Base-by-base conservation (phyloP, 2,797 vertebrate species). In the Leucoraja ocellata region DNA sequence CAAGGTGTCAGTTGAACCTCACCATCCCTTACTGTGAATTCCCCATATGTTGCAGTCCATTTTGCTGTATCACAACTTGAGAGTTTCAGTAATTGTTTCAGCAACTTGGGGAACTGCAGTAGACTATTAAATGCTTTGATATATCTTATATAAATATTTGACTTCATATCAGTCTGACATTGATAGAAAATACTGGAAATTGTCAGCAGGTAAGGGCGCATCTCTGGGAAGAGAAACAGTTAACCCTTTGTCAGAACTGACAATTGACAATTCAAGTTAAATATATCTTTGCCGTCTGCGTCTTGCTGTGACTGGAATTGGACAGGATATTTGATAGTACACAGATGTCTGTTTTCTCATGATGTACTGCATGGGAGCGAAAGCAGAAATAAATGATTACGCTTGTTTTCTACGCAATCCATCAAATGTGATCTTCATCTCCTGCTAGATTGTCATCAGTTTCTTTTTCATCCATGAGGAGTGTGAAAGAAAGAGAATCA, bases 271-370 rank as follows among this genome's bases (percentile, higher is more conserved):
- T 32, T 68, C 86, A 25, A 90, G 86, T 81, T 7, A 2, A 81
- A 54, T 86, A 7, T 61, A 32, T 36, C n/a, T 28, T 23, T 61
- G 83, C 83, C 28, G 0, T 2, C 32, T 65, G 25, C 14, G 1
- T 91, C 32, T 71, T 8, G n/a, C n/a, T 71, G 63, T 90, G 16
- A 90, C 65, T 90, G 65, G 86, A 90, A 90, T 68, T 28, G n/a
- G 68, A 23, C 61, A 90, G 61, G n/a, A 65, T 90, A n/a, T 68
- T 39, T 21, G 61, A 21, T n/a, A 23, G 18, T 16, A 36, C 86
- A 36, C 21, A 4, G 16, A 71, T 10, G 32, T 91, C 14, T 36
- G 14, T 68, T 71, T 18, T 68, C 14, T 16, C n/a, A 14, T 28
- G 54, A 65, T 86, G 58, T 16, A 65, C 84, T 32, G n/a, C 16